Evolutionary conservation across 2,888 invertebrate genomes (phyloP).

Genomic region (Nephrotoma guestfalica): DNA sequence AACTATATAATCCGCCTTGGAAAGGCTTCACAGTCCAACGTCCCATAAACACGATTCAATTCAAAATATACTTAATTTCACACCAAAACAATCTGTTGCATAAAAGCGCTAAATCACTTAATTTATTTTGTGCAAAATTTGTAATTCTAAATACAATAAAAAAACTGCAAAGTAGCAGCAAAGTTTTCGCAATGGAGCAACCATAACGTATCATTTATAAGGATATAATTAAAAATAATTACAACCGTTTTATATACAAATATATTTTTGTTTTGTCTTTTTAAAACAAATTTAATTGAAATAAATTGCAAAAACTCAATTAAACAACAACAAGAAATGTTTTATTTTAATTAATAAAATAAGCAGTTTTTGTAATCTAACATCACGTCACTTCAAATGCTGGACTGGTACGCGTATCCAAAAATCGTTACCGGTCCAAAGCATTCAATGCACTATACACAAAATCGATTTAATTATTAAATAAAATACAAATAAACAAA

Average conservation of each 20-base stretch:
- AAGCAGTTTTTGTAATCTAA: neutral
- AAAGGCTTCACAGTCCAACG: neutral
- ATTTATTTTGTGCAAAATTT: neutral
- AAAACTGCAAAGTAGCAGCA: neutral
- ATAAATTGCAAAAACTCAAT: neutral
- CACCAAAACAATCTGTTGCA: neutral
- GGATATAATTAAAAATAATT: neutral
- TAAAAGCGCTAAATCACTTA: neutral
- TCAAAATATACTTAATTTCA: neutral
- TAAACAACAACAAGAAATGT: too few relatives aligned
- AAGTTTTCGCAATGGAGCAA: neutral
- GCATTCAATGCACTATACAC: neutral
- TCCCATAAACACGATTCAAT: neutral
- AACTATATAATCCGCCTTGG: neutral
- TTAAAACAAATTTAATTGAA: neutral
- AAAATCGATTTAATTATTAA: neutral
- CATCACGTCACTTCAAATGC: neutral
- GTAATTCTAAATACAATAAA: neutral
- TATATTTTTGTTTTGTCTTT: neutral
- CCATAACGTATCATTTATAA: neutral
- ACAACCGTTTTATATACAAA: neutral
- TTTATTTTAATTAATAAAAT: neutral
- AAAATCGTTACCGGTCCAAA: neutral
- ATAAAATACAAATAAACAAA: neutral
- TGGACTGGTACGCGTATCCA: neutral